A percentile compares a stretch with the other conserved stretches of the same genome.
Conservation (phyloP, 2,888 invertebrate genomes). For the Cephus rjabovi region DNA sequence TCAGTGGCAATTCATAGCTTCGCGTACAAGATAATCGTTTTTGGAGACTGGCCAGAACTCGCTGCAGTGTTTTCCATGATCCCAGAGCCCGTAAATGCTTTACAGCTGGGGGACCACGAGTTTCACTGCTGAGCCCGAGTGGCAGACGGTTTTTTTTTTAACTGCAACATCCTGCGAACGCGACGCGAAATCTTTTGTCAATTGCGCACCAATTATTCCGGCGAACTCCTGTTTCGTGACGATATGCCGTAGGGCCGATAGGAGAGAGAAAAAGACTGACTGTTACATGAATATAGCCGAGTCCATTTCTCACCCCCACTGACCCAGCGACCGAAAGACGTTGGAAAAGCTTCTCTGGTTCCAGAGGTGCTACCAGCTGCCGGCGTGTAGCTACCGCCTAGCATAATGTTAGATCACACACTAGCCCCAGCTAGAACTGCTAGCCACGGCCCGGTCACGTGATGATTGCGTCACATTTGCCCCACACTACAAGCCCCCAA, state of each 20-base stretch:
- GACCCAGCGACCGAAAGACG: slow-evolving; percentile 54
- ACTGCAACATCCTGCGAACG: background rate
- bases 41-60: slow-evolving; percentile 51
- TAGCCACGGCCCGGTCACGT: slow-evolving; percentile 64
- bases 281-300: slow-evolving; percentile 70
- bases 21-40: background rate
- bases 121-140: slow-evolving; percentile 62
- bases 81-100: slow-evolving; percentile 57
- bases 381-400: slow-evolving; percentile 31
- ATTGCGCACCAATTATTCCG: background rate
- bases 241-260: slow-evolving; percentile 73
- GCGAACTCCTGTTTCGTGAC: slow-evolving; percentile 34
- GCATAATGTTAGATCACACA: slow-evolving; percentile 63
- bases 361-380: slow-evolving; percentile 48
- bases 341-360: slow-evolving; percentile 12
- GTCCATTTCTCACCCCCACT: slow-evolving; percentile 78
- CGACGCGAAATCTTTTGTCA: background rate
- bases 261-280: slow-evolving; percentile 87
- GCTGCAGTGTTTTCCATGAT: slow-evolving; percentile 64
- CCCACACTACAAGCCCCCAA: slow-evolving; percentile 51
- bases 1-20: background rate
- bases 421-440: slow-evolving; percentile 53
- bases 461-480: slow-evolving; percentile 65
- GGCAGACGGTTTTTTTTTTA: background rate
- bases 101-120: slow-evolving; percentile 63